Conservation (phyloP, 2,113 vertebrate genomes). For the Colius striatus region DNA sequence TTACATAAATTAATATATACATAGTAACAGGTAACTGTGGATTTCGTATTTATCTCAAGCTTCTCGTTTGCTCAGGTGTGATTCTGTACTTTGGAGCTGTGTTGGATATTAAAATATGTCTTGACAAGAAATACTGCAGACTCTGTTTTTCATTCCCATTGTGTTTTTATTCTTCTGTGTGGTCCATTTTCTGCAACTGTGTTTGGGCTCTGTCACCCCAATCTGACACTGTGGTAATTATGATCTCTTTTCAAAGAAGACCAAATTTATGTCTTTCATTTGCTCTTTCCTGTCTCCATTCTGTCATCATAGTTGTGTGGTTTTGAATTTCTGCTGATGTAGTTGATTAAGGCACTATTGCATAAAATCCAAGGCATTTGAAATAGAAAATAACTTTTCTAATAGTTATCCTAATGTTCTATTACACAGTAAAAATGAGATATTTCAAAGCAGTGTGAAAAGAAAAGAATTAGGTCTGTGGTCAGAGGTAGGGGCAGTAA, state of each 20-base stretch:
- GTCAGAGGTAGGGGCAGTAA: not conserved
- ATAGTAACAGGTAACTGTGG: rapidly evolving
- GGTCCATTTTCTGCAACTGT: not conserved
- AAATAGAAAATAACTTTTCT: not conserved
- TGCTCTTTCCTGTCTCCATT: not conserved
- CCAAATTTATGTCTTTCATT: not conserved
- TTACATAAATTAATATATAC: not conserved
- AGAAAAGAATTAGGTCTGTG: not conserved
- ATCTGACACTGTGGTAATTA: not conserved
- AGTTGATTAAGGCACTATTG: not conserved
- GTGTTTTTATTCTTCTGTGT: not conserved
- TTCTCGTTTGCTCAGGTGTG: not conserved
- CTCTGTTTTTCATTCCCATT: not conserved
- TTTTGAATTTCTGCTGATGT: not conserved
- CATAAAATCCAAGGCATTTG: not conserved
- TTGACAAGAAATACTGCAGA: not conserved
- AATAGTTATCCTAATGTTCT: not conserved
- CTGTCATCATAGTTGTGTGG: not conserved
- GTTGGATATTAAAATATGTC: not conserved
- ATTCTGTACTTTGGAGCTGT: not conserved
- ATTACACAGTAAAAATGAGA: not conserved
- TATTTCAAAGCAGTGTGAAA: not conserved
- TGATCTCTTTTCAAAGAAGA: not conserved
- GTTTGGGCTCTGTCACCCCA: not conserved
- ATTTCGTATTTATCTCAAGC: not conserved